Base-by-base conservation (phyloP, 2,113 vertebrate genomes). In the Grantiella picta region DNA sequence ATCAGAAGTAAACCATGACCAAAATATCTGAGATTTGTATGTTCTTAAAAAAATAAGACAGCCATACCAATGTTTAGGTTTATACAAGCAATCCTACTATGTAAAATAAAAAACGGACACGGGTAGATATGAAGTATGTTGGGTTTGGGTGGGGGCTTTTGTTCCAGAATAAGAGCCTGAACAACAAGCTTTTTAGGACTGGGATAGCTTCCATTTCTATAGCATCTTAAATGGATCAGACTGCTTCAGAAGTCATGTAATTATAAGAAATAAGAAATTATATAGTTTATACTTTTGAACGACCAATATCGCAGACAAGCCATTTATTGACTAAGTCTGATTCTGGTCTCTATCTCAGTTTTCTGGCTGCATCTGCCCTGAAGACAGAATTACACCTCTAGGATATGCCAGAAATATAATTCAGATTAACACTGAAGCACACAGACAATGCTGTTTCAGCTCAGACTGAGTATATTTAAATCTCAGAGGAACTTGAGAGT, bases 31-130 rank as follows among this genome's bases (percentile, higher is more conserved):
- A n/a, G 33, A 87, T 82, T 82, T 94, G 54, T 78, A 69, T 10
- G 35, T 63, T 83, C 44, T 73, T 92, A 61, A 89, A 94, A 95
- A 88, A 92, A 66, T 66, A 92, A 81, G 59, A 89, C 47, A 78
- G 50, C 14, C 38, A 75, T 78, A 93, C 6, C 50, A 73, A 73
- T 40, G 29, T 45, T 92, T 56, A 65, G 17, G 40, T 65, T 92
- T 61, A 76, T 40, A 88, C 20, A 91, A 86, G 33, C 29, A 95
- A 85, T 42, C 16, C 19, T 65, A 76, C 9, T 47, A 72, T 53
- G 33, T 29, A 76, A 92, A 79, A 91, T n/a, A 59, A 77, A 87
- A 87, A 76, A 53, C 10, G 11, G 24, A 12, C 31, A 80, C 14
- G 27, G 8, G 16, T 28, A 86, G 57, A 64, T 66, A 83, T 3